phyloP scores from a whole-genome alignment of 1,140 invertebrate species.

The Brachionus sp. region DNA sequence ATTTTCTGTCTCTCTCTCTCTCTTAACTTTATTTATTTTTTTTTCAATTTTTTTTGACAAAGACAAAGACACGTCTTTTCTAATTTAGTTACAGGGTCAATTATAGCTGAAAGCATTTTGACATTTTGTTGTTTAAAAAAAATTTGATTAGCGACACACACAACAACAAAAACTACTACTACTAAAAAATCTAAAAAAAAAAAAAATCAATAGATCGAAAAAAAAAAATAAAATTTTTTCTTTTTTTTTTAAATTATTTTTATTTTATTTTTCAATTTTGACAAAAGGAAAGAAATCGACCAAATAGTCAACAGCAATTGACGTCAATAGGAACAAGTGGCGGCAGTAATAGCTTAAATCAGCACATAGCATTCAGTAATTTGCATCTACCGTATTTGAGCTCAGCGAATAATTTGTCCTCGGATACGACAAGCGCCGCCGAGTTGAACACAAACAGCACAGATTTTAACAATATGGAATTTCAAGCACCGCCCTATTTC shows the following conservation, averaged over 20 bases:
- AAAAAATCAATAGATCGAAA: slow-evolving; percentile 7
- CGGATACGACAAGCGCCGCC: neutral
- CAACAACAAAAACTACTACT: too few relatives aligned
- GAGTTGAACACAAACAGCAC: neutral
- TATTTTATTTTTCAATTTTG: too few relatives aligned
- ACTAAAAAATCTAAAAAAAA: neutral
- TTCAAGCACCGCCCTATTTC: slow-evolving; percentile 44
- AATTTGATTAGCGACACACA: neutral
- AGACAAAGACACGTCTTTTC: neutral
- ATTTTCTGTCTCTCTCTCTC: neutral
- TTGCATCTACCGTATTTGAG: neutral
- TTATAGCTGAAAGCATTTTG: slow-evolving; percentile 45
- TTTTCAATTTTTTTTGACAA: neutral
- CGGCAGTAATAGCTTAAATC: neutral
- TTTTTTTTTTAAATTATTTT: neutral
- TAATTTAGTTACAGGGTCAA: slow-evolving; percentile 39
- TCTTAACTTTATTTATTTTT: neutral
- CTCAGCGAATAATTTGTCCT: neutral
- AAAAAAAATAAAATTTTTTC: neutral
- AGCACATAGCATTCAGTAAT: neutral
- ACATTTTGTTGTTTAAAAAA: neutral
- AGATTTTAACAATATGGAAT: slow-evolving; percentile 38
- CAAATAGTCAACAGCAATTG: neutral
- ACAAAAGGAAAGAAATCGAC: neutral
- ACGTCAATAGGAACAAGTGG: neutral